Base-by-base conservation (phyloP, 2,888 invertebrate genomes). In the Alloscopus bannaensis region DNA sequence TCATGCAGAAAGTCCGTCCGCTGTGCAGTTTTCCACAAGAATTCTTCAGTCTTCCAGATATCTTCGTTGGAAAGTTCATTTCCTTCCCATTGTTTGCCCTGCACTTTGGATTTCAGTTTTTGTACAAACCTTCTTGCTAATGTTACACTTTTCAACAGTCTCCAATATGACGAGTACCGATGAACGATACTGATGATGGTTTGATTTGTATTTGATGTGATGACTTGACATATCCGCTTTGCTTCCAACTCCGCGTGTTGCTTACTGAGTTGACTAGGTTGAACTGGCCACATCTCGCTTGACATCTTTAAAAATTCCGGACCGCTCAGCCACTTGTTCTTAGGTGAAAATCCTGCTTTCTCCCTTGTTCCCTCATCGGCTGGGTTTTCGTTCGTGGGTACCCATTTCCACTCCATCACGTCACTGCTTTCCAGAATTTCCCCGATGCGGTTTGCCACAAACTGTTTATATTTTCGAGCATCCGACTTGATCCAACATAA, bases 251-350 rank as follows among this genome's bases (percentile, higher is more conserved):
- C n/a, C 40, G 8, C 40, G 40, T 40, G 40, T 11, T 40, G 11
- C 40, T 40, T 13, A 40, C 40, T 40, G 40, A 13, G 40, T 8
- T 40, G 11, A 40, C 13, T 40, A 8, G 11, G 40, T 13, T 40
- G 11, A 40, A 40, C 40, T 13, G 84, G 84, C 83, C 81, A 85
- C n/a, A 52, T 3, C 13, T 26, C 31, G 13, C 31, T 18, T 8
- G 59, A 29, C 3, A 68, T 20, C n/a, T 42, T 18, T 16, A 84
- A 55, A 78, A 81, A 85, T 20, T 22, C 26, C 2, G 84, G 84
- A 2, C 85, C 85, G 60, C 79, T 73, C 69, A 83, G 80, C 84
- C 85, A 84, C 65, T 52, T 50, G 11, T 29, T 50, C 6, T 36
- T 18, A 2, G 36, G 31, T 36, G 80, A 81, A 29, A 64, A 55